Evolutionary conservation across 2,797 vertebrate species (phyloP), one percentile per base, ranked within the genome.

Genomic region (Chloroceryle amazona): DNA sequence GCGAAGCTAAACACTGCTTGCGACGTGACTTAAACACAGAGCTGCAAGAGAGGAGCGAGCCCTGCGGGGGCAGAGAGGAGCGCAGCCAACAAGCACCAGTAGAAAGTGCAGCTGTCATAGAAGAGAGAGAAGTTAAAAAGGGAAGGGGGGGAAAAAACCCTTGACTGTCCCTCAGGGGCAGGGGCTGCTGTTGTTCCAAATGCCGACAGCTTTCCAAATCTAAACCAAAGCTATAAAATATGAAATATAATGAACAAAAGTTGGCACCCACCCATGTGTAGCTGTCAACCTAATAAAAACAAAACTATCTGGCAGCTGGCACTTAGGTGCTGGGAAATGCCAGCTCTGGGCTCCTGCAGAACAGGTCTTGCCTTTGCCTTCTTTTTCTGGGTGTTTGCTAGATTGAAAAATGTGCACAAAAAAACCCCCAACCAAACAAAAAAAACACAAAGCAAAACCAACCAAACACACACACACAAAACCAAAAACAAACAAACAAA

Each of bases 241-340:
- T 96, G 96, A 98, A 97, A 97, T 97, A 96, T 95, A 98, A 98
- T 96, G 96, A 97, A 97, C 72, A 92, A 97, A 98, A 97, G 52
- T 97, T 98, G 97, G 97, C 90, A 97, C 90, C 84, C 72, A 83
- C 95, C 97, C 96, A 97, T 87, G 88, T 95, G 96, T 97, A 98
- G 96, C 96, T 97, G 97, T 96, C 96, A 98, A 79, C 97, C 97
- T 97, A 98, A 96, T 98, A 97, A 98, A 98, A 98, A 98, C 95
- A 98, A 98, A 96, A 95, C 94, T 98, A 97, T 98, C 95, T 98
- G 96, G 97, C 96, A 98, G 97, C 97, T 98, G 97, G 97, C 93
- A 97, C 92, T 94, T 96, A 97, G 96, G 95, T 97, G 85, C 91
- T 81, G 74, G 49, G 86, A 96, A 94, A 94, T 95, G 96, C 91